phyloP scores from a whole-genome alignment of 2,797 vertebrate genomes.

The Pelochelys cantorii region DNA sequence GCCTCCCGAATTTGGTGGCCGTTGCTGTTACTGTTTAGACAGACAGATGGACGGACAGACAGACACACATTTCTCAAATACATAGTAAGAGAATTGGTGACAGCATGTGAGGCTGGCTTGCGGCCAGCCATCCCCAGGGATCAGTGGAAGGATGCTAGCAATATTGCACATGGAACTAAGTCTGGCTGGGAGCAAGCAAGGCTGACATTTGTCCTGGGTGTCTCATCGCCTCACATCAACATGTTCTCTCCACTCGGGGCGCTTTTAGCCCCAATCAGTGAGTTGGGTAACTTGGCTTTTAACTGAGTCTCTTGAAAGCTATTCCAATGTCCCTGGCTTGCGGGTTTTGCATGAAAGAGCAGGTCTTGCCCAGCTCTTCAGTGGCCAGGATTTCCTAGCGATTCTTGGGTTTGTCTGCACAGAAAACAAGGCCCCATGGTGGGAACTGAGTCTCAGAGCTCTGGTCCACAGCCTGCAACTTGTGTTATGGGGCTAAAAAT shows the following conservation, averaged over 20 bases:
- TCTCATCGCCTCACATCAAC: constrained; percentile 23
- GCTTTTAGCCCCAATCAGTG: not conserved
- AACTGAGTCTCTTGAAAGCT: not conserved
- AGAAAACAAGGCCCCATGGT: too few species aligned
- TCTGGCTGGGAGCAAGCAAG: not conserved
- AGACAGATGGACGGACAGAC: too few species aligned
- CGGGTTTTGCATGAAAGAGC: not conserved
- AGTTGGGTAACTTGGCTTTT: constrained; percentile 44
- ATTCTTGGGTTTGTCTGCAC: too few species aligned
- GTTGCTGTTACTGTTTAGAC: too few species aligned
- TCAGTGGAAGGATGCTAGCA: constrained; percentile 1
- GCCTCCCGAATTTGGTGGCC: too few species aligned
- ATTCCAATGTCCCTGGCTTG: not conserved
- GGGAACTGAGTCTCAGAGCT: too few species aligned
- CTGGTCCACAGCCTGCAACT: too few species aligned
- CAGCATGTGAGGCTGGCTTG: not conserved
- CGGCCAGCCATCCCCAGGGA: constrained; percentile 28
- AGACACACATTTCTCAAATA: too few species aligned
- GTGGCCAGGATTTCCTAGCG: accelerated
- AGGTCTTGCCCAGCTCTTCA: accelerated
- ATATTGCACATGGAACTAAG: not conserved
- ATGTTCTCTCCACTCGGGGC: not conserved
- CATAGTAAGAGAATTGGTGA: constrained; percentile 15
- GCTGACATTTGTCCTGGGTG: not conserved
- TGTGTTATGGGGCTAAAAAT: too few species aligned